Conservation (phyloP, 2,113 vertebrate species). For the Planiliza haematocheilus region DNA sequence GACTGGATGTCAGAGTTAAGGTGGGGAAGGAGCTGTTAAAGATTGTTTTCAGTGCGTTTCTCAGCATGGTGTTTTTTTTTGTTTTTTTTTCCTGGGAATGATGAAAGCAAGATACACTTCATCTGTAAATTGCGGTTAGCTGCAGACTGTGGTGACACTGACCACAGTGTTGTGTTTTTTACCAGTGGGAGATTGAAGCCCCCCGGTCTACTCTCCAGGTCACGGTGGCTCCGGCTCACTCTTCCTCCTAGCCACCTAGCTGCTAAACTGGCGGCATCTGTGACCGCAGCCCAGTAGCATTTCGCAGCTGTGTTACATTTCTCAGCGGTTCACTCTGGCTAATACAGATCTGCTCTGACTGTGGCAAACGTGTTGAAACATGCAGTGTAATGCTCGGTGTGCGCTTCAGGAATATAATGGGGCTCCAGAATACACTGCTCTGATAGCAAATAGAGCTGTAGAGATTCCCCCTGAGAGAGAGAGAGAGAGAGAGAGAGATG, state of each 20-base stretch:
- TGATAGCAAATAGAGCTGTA: conserved; percentile 8
- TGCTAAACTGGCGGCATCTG: neutral
- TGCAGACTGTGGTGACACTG: neutral
- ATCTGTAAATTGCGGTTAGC: neutral
- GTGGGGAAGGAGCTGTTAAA: neutral
- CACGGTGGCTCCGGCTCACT: neutral
- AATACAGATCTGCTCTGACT: conserved; percentile 15
- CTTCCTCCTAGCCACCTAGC: neutral
- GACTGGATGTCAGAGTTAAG: neutral
- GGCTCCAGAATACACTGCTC: conserved; percentile 23
- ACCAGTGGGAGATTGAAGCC: neutral
- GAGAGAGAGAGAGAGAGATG: conserved; percentile 1
- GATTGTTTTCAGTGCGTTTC: no score
- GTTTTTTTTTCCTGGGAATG: neutral
- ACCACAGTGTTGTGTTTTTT: neutral
- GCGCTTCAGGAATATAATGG: conserved; percentile 16
- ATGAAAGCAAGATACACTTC: neutral
- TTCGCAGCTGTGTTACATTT: conserved; percentile 10
- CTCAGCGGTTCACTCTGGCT: conserved; percentile 1
- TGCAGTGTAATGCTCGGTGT: conserved; percentile 39
- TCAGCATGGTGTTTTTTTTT: neutral
- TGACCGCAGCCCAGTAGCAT: neutral
- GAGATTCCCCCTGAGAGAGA: neutral
- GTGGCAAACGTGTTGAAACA: conserved; percentile 54
- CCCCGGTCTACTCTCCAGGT: neutral